phyloP scores from a whole-genome alignment of 2,888 invertebrate species.

The Brenthis daphne region DNA sequence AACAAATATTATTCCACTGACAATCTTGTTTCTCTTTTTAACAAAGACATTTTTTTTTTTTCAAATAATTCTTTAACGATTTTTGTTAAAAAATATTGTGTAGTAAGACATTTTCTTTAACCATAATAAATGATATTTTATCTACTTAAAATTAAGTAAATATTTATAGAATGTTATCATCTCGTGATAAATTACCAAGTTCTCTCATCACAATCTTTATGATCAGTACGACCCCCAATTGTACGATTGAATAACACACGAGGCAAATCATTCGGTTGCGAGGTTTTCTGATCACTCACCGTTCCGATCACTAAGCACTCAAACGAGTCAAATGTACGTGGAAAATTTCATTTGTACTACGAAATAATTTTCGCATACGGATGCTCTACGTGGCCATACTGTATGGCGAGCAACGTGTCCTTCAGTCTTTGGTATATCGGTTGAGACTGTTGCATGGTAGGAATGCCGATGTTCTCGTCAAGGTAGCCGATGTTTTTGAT shows the following conservation, averaged over 20 bases:
- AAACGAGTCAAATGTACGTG: constrained; percentile 24
- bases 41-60: neutral
- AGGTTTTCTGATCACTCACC: constrained; percentile 14
- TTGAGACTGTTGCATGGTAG: constrained; percentile 87
- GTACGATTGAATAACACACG: constrained; percentile 12
- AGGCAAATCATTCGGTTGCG: neutral
- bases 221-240: constrained; percentile 9
- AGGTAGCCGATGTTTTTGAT: constrained; percentile 92
- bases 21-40: too few relatives aligned
- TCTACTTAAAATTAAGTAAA: constrained; percentile 23
- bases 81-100: neutral
- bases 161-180: constrained; percentile 23
- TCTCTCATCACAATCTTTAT: constrained; percentile 19
- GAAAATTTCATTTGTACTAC: constrained; percentile 50
- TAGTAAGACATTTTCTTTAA: constrained; percentile 2
- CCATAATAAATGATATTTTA: neutral
- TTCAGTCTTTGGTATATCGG: constrained; percentile 89
- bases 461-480: constrained; percentile 85
- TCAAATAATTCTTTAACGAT: neutral
- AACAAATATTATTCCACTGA: too few relatives aligned
- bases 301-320: constrained; percentile 19
- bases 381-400: constrained; percentile 92
- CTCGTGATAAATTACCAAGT: constrained; percentile 18
- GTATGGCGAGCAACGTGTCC: constrained; percentile 92
- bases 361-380: constrained; percentile 86